Evolutionary conservation across 2,113 vertebrate species (phyloP).

Genomic region (Cairina moschata): DNA sequence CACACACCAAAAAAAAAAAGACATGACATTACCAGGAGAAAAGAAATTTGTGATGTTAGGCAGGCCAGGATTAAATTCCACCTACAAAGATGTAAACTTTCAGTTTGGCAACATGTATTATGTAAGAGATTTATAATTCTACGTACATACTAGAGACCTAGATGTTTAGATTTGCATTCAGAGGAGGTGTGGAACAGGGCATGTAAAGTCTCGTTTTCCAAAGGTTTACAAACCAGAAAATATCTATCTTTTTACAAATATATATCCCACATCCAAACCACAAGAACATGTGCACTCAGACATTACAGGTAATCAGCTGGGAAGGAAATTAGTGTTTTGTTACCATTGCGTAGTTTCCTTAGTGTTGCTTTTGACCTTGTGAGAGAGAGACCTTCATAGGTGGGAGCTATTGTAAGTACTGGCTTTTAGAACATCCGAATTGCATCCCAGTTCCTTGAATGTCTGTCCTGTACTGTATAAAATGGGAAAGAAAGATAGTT

Average conservation of each 20-base stretch:
- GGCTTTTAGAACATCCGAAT: neutral
- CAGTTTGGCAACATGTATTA: neutral
- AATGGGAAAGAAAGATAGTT: neutral
- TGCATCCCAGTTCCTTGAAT: neutral
- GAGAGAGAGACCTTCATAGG: neutral
- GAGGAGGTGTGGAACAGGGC: neutral
- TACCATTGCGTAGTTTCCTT: neutral
- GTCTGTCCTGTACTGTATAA: neutral
- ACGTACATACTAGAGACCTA: neutral
- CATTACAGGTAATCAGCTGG: neutral
- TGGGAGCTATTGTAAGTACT: neutral
- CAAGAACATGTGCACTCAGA: neutral
- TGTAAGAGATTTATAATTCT: neutral
- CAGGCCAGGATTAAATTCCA: neutral
- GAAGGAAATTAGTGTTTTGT: neutral
- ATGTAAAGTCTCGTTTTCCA: neutral
- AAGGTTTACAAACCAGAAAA: neutral
- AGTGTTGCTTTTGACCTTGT: neutral
- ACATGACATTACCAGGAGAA: neutral
- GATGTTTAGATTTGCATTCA: neutral
- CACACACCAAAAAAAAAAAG: neutral
- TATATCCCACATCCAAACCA: neutral
- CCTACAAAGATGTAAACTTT: neutral
- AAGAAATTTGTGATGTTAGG: neutral
- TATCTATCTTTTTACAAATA: neutral